Percentiles rank a stretch among this genome's conserved stretches.
Evolutionary conservation across 2,888 invertebrate genomes (phyloP).

Genomic region (Orthosia gothica): DNA sequence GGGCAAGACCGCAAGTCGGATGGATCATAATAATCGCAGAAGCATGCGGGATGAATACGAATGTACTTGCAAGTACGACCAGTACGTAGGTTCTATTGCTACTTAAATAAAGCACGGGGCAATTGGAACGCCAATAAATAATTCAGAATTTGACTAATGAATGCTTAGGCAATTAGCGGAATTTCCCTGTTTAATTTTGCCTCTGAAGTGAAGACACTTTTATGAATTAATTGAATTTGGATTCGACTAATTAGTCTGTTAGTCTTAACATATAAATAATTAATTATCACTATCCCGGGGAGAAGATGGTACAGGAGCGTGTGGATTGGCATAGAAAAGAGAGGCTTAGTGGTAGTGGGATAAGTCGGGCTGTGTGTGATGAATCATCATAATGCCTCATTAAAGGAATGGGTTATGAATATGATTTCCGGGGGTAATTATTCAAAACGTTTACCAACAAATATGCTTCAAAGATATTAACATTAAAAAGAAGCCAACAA

Average conservation of each 20-base stretch:
- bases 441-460: background rate
- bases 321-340: too few species aligned
- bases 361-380: too few species aligned
- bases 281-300: too few species aligned
- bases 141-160: conserved; percentile 71
- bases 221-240: conserved; percentile 3
- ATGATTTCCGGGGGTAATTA: background rate
- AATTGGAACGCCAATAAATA: conserved; percentile 71
- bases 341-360: too few species aligned
- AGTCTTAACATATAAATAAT: too few species aligned
- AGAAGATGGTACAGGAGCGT: too few species aligned
- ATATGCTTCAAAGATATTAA: background rate
- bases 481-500: background rate
- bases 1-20: conserved; percentile 50
- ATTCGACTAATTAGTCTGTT: background rate
- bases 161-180: conserved; percentile 43
- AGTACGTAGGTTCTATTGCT: conserved; percentile 59
- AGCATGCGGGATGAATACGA: conserved; percentile 67
- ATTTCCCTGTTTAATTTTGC: conserved; percentile 29
- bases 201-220: conserved; percentile 5
- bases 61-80: conserved; percentile 9
- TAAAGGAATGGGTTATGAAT: background rate
- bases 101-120: conserved; percentile 59
- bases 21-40: conserved; percentile 63
- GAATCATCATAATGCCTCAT: background rate